phyloP scores from a whole-genome alignment of 2,797 vertebrate genomes.

The Rhinophrynus dorsalis region DNA sequence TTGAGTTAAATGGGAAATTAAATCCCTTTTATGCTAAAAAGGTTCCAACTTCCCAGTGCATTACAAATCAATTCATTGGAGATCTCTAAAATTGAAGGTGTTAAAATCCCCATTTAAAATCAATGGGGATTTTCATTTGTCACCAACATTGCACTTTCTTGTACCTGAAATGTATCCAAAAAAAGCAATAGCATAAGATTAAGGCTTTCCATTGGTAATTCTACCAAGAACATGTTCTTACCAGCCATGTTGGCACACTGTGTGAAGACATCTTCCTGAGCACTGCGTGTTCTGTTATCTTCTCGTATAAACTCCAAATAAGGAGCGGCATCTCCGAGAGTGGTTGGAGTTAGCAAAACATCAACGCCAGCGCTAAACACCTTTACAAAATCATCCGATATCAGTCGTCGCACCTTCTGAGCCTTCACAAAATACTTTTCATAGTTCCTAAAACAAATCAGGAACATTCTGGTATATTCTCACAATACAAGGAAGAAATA shows the following conservation, averaged over 20 bases:
- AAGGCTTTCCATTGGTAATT: too few species aligned
- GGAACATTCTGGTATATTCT: neutral
- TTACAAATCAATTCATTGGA: too few species aligned
- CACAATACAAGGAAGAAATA: too few species aligned
- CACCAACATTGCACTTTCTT: too few species aligned
- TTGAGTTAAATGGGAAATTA: too few species aligned
- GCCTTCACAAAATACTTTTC: constrained; percentile 90
- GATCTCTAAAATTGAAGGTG: too few species aligned
- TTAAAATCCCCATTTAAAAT: too few species aligned
- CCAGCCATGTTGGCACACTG: constrained; percentile 94
- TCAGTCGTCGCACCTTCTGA: constrained; percentile 89
- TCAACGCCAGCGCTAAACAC: constrained; percentile 84
- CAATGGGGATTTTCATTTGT: too few species aligned
- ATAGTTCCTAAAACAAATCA: constrained; percentile 78
- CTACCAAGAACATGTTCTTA: constrained; percentile 52
- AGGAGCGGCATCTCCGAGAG: constrained; percentile 72
- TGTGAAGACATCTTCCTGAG: constrained; percentile 89
- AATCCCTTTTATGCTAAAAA: too few species aligned
- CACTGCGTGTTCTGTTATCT: constrained; percentile 90
- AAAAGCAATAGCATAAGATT: too few species aligned
- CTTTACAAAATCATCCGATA: constrained; percentile 79
- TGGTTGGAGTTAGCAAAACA: constrained; percentile 89
- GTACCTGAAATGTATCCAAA: too few species aligned
- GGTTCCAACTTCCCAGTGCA: too few species aligned
- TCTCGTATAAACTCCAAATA: constrained; percentile 83